Base-by-base conservation (phyloP, 2,888 invertebrate genomes). In the Andrena marginata region DNA sequence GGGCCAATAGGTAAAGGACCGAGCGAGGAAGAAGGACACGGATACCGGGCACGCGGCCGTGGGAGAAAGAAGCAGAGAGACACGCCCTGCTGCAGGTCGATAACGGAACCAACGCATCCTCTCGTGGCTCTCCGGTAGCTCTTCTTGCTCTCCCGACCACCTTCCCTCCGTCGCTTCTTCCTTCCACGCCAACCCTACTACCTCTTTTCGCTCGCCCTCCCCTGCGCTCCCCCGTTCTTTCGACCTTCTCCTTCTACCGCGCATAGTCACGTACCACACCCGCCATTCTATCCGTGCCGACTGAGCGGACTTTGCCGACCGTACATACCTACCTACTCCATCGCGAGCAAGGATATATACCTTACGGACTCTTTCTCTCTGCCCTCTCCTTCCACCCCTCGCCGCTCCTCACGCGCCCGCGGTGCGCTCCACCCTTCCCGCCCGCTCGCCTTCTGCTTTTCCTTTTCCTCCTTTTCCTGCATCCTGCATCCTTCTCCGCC, bases 41-140 rank as follows among this genome's bases (percentile, higher is more conserved):
- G 68, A 51, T 68, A 60, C 16, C 62, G 23, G 76, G 54, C 56
- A 72, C 54, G 35, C 49, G 73, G 10, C 64, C 65, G 80, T 69
- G 77, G 63, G 77, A 89, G 86, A 84, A 85, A 80, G 82, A 85
- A 79, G 76, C 74, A 51, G 80, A 85, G 89, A 89, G 89, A 89
- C 89, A 89, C 87, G 88, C 88, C 85, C 87, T 87, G 86, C 85
- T 87, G 88, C 88, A 85, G 89, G 90, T 88, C 89, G 89, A 87
- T 89, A 87, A 84, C 88, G 85, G 87, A 89, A 89, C 89, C 89
- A 85, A 89, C 89, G 89, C 89, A 89, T 89, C 89, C 87, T 89
- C 88, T 86, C 89, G 84, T 79, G 84, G 85, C 88, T 85, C 88
- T 85, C 88, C 86, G 85, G 88, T 88, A 88, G 88, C 88, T 82